Percentiles rank a stretch among this genome's conserved stretches.
Conservation (phyloP, 92 coral and sea anemone genomes). For the Zoanthus sociatus region DNA sequence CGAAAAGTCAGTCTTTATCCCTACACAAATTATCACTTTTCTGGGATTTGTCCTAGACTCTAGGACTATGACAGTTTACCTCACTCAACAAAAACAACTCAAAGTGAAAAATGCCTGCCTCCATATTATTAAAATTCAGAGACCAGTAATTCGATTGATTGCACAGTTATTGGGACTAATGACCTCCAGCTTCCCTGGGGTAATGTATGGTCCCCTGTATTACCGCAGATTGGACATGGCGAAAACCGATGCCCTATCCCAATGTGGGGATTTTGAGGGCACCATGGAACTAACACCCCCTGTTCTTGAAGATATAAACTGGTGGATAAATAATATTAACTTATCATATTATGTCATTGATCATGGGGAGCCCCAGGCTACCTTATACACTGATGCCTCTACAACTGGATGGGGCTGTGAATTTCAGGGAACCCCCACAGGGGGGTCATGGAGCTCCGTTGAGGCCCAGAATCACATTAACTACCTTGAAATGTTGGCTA, state of each 20-base stretch:
- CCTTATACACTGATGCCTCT: slow-evolving; percentile 54
- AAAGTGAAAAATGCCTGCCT: background rate
- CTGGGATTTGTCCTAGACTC: background rate
- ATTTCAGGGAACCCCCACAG: background rate
- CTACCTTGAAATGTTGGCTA: too few species aligned
- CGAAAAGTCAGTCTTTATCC: too few species aligned
- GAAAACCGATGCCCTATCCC: background rate
- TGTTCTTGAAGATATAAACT: slow-evolving; percentile 25
- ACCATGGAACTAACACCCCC: background rate
- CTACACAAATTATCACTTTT: background rate
- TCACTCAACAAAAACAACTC: background rate
- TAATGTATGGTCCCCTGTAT: background rate
- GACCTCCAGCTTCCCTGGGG: background rate
- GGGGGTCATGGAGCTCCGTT: too few species aligned
- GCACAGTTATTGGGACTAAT: background rate
- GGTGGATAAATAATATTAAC: slow-evolving; percentile 56
- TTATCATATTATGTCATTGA: slow-evolving; percentile 44
- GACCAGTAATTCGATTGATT: background rate
- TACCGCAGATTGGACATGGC: background rate
- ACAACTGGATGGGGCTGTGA: slow-evolving; percentile 60
- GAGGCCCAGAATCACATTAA: too few species aligned
- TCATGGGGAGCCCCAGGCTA: slow-evolving; percentile 36
- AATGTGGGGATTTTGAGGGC: background rate
- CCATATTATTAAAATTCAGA: background rate
- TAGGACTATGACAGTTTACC: slow-evolving; percentile 9